Evolutionary conservation across 2,797 vertebrate genomes (phyloP).

Genomic region (Streptopelia turtur): DNA sequence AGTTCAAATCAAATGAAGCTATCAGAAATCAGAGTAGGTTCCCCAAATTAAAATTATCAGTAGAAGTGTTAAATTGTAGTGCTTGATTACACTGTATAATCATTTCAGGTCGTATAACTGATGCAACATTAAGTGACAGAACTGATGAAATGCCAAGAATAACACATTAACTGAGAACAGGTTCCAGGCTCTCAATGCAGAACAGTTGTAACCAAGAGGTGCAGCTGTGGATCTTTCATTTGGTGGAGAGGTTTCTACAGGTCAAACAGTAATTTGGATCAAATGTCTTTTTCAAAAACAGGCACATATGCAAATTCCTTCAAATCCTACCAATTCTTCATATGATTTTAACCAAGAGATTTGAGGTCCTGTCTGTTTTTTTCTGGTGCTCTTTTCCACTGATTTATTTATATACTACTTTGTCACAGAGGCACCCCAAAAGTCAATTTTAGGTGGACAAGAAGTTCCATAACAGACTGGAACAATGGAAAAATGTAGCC

Average conservation of each 20-base stretch:
- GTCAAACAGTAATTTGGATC: background rate
- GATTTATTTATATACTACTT: background rate
- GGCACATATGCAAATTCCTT: background rate
- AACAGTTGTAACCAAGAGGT: background rate
- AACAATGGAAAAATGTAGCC: too few relatives aligned
- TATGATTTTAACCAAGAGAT: background rate
- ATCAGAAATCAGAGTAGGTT: background rate
- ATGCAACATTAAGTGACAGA: background rate
- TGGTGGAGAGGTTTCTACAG: background rate
- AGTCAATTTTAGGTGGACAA: too few relatives aligned
- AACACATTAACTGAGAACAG: background rate
- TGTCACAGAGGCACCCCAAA: too few relatives aligned
- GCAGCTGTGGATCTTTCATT: background rate
- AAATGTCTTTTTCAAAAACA: background rate
- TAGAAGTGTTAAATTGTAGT: background rate
- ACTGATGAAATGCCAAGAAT: background rate
- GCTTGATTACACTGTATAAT: background rate
- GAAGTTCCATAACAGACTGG: too few relatives aligned
- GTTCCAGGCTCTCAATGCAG: background rate
- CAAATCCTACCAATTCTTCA: background rate
- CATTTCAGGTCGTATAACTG: background rate
- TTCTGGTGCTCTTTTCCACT: background rate
- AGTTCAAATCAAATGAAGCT: background rate
- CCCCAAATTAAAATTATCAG: slow-evolving; percentile 22
- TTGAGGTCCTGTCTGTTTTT: background rate